Conservation (phyloP, 2,797 vertebrate genomes). For the Mustela erminea region DNA sequence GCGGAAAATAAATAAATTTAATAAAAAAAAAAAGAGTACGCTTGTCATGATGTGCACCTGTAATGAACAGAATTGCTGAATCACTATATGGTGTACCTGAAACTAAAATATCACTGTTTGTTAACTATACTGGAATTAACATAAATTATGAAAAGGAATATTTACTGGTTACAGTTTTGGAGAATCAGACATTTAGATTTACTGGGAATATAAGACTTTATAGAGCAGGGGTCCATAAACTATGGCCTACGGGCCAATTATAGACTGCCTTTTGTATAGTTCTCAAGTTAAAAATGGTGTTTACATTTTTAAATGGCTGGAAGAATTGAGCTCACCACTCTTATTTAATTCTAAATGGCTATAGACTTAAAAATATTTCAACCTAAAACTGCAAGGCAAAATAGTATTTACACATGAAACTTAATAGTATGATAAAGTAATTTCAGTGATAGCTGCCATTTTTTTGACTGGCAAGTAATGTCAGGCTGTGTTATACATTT, state of each 20-base stretch:
- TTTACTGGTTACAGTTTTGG: background rate
- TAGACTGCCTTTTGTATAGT: background rate
- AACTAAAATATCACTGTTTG: background rate
- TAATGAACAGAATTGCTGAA: background rate
- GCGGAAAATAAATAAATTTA: too few relatives aligned
- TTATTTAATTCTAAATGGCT: slow-evolving; percentile 22
- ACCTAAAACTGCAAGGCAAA: slow-evolving; percentile 59
- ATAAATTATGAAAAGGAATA: slow-evolving; percentile 12
- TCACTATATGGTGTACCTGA: background rate
- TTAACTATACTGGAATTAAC: background rate
- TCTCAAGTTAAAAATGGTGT: background rate
- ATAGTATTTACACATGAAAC: slow-evolving; percentile 55
- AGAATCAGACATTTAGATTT: background rate
- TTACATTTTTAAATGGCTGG: slow-evolving; percentile 48
- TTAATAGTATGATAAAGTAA: slow-evolving; percentile 47
- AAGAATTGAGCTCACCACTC: background rate
- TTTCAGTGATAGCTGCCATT: slow-evolving; percentile 62
- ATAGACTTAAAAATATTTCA: slow-evolving; percentile 66
- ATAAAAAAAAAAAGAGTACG: background rate
- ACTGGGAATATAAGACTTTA: slow-evolving; percentile 11
- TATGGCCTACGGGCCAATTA: background rate
- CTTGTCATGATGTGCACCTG: background rate
- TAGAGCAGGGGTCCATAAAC: background rate
- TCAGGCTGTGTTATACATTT: slow-evolving; percentile 8
- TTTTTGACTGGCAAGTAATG: slow-evolving; percentile 64